Evolutionary conservation across 2,113 vertebrate species (phyloP).

Genomic region (Nothoprocta pentlandii): DNA sequence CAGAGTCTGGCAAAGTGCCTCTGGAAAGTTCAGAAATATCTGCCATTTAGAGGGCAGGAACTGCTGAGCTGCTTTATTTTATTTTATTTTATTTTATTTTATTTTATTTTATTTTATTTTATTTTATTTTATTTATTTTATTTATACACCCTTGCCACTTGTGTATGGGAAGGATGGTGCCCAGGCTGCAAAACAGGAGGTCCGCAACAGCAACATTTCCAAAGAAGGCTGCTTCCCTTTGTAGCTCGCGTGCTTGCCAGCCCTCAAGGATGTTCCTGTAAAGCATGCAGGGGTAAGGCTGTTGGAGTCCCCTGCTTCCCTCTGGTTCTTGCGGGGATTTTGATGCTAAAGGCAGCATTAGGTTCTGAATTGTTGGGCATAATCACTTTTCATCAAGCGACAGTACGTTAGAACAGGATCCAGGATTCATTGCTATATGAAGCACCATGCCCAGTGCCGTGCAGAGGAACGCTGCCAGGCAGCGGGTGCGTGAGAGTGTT

Average conservation of each 20-base stretch:
- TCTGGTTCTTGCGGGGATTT: background rate
- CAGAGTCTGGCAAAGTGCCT: background rate
- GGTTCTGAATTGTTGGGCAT: background rate
- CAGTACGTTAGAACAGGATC: background rate
- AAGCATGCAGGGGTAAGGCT: accelerated
- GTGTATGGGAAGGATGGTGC: background rate
- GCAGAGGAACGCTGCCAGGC: background rate
- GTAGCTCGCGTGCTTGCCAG: accelerated
- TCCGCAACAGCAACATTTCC: background rate
- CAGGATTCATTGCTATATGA: background rate
- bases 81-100: too few relatives aligned
- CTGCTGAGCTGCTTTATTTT: background rate
- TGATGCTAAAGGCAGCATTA: background rate
- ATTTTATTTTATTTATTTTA: background rate
- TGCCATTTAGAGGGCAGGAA: background rate
- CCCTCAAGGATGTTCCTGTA: background rate
- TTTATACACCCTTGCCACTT: background rate
- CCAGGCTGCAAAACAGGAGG: background rate
- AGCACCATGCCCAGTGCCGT: background rate
- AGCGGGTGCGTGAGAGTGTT: background rate
- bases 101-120: too few relatives aligned
- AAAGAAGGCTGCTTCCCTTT: background rate
- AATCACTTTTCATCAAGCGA: background rate
- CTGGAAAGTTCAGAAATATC: background rate
- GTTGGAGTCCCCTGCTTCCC: background rate